These are phyloP conservation scores for Elmis aenea DNA, from an alignment of 2,888 invertebrate genomes.

Conservation along the genomic window DNA sequence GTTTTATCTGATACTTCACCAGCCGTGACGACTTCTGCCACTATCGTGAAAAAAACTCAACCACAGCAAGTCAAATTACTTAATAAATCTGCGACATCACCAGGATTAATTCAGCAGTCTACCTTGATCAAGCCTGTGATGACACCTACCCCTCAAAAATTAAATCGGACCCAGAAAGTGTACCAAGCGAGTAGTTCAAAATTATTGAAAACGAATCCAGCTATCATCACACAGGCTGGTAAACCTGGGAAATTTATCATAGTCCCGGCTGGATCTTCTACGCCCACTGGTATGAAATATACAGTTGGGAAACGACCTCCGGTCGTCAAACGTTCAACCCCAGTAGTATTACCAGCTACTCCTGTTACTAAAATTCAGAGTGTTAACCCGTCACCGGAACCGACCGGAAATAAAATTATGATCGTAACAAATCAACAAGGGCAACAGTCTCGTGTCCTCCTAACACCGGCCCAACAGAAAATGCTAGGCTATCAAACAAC, in stretches of 20 bases:
- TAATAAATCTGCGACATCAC: constrained; percentile 23
- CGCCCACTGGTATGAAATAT: constrained; percentile 30
- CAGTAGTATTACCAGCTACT: constrained; percentile 48
- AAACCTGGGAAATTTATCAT: constrained; percentile 34
- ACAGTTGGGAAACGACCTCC: constrained; percentile 44
- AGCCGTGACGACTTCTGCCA: constrained; percentile 22
- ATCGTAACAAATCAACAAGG: constrained; percentile 61
- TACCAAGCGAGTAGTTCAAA: constrained; percentile 28
- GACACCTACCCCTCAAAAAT: constrained; percentile 20
- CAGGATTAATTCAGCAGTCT: too few relatives aligned
- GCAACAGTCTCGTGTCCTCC: constrained; percentile 54
- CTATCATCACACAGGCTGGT: constrained; percentile 30
- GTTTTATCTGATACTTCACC: constrained; percentile 43
- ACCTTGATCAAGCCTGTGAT: constrained; percentile 15
- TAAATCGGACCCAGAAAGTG: constrained; percentile 21
- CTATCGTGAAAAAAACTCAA: constrained; percentile 28
- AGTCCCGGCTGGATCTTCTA: constrained; percentile 21
- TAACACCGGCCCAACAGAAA: constrained; percentile 59
- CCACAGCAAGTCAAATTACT: constrained; percentile 24
- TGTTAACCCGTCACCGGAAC: constrained; percentile 30
- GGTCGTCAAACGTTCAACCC: constrained; percentile 42
- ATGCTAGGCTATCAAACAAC: constrained; percentile 52
- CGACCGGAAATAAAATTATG: constrained; percentile 55
- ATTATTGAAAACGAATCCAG: constrained; percentile 28
- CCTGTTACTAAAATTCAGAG: constrained; percentile 26